Evolutionary conservation across 1,140 invertebrate species (phyloP).

Genomic region (Lordiphosa mommai): DNA sequence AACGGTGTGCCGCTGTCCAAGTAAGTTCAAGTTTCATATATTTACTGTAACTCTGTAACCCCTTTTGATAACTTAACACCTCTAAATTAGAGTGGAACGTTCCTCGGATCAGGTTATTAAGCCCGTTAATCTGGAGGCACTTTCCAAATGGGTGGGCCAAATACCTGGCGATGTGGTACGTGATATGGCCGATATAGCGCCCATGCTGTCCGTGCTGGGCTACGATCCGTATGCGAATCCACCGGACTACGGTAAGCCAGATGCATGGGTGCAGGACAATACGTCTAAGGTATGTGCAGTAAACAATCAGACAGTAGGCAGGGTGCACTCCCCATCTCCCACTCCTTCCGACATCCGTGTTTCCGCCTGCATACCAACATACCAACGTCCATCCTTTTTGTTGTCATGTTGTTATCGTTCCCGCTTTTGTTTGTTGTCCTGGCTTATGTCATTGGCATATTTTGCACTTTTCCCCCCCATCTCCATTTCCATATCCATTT

Average conservation of each 20-base stretch:
- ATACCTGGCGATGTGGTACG: conserved; percentile 94
- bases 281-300: conserved; percentile 81
- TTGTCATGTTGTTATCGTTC: conserved; percentile 18
- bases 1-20: conserved; percentile 95
- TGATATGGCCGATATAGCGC: conserved; percentile 95
- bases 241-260: conserved; percentile 94
- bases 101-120: conserved; percentile 99
- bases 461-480: conserved; percentile 31
- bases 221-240: conserved; percentile 97
- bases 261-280: conserved; percentile 91
- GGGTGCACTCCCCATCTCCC: not conserved
- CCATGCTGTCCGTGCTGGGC: conserved; percentile 94
- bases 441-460: conserved; percentile 53
- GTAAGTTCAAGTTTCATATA: conserved; percentile 82
- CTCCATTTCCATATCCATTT: conserved; percentile 23
- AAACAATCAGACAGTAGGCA: conserved; percentile 46
- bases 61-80: not conserved
- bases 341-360: not conserved
- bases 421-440: conserved; percentile 3
- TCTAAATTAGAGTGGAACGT: conserved; percentile 89
- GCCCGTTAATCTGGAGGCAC: conserved; percentile 97
- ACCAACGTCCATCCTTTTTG: not conserved
- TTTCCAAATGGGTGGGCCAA: conserved; percentile 97
- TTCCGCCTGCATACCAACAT: not conserved
- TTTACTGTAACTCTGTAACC: not conserved